These are phyloP conservation scores for Strigamia maritima DNA, from an alignment of 2,888 invertebrate species.

Conservation along the genomic window DNA sequence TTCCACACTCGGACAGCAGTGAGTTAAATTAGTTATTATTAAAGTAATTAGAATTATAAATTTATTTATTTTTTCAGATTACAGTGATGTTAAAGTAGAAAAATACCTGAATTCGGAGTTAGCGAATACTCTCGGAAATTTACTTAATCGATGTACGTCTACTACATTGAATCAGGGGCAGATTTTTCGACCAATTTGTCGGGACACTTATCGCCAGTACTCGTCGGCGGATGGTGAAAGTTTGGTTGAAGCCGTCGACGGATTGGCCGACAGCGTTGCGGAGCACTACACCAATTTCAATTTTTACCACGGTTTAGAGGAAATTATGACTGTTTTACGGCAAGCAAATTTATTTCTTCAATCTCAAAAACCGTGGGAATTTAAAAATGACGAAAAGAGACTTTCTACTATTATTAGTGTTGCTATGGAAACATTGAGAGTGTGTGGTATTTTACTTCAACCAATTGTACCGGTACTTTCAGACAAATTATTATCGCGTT, in stretches of 20 bases:
- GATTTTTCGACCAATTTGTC: conserved; percentile 63
- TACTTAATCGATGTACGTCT: conserved; percentile 76
- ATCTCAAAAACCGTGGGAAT: conserved; percentile 80
- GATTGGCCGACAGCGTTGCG: conserved; percentile 61
- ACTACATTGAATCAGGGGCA: conserved; percentile 72
- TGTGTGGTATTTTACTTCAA: conserved; percentile 73
- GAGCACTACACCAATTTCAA: conserved; percentile 69
- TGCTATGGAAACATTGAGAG: conserved; percentile 77
- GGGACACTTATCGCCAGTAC: neutral
- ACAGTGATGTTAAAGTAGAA: conserved; percentile 53
- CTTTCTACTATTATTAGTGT: conserved; percentile 74
- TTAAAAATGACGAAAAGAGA: conserved; percentile 60
- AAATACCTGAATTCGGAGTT: conserved; percentile 74
- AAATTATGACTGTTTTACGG: conserved; percentile 69
- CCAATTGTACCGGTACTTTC: conserved; percentile 79
- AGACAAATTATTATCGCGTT: conserved; percentile 60
- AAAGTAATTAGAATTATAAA: neutral
- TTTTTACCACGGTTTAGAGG: conserved; percentile 78
- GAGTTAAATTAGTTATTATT: conserved; percentile 55
- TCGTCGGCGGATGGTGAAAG: conserved; percentile 31
- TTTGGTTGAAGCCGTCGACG: conserved; percentile 4
- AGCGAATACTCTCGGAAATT: conserved; percentile 88
- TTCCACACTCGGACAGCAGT: conserved; percentile 88
- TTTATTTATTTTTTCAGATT: conserved; percentile 62
- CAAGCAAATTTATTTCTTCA: conserved; percentile 83